Conservation (phyloP, 2,888 invertebrate species). For the Limnephilus marmoratus region DNA sequence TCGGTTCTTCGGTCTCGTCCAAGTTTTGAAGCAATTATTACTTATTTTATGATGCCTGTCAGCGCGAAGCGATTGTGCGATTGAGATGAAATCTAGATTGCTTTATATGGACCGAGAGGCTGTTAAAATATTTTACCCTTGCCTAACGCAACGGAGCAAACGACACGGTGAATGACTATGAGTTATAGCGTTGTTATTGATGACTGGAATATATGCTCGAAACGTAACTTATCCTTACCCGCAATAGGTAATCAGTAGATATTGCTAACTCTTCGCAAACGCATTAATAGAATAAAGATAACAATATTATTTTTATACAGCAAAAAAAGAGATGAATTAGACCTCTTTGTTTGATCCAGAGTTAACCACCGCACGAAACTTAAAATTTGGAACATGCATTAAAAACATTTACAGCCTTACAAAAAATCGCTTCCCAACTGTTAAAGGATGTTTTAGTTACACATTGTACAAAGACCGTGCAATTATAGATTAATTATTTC, state of each 20-base stretch:
- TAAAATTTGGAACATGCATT: not conserved
- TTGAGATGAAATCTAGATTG: slow-evolving; percentile 42
- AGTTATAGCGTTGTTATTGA: not conserved
- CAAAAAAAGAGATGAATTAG: not conserved
- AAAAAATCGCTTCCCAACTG: no score
- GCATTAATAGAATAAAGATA: no score
- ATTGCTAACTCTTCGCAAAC: not conserved
- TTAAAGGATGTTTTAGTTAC: no score
- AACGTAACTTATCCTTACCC: not conserved
- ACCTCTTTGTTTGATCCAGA: not conserved
- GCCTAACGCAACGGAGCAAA: not conserved
- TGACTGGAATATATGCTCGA: not conserved
- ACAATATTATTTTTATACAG: no score
- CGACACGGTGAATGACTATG: not conserved
- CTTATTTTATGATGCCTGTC: slow-evolving; percentile 46
- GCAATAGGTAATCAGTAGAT: not conserved
- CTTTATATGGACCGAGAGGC: slow-evolving; percentile 9
- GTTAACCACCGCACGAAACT: not conserved
- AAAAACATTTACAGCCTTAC: no score
- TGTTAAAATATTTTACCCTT: slow-evolving; percentile 17
- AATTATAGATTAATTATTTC: no score
- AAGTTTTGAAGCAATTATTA: slow-evolving; percentile 40
- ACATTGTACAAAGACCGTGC: no score
- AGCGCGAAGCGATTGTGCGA: slow-evolving; percentile 23
- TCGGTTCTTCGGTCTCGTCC: slow-evolving; percentile 14